A percentile compares a stretch with the other conserved stretches of the same genome.
phyloP scores from a whole-genome alignment of 1,140 invertebrate genomes.

The Zaprionus vittiger region DNA sequence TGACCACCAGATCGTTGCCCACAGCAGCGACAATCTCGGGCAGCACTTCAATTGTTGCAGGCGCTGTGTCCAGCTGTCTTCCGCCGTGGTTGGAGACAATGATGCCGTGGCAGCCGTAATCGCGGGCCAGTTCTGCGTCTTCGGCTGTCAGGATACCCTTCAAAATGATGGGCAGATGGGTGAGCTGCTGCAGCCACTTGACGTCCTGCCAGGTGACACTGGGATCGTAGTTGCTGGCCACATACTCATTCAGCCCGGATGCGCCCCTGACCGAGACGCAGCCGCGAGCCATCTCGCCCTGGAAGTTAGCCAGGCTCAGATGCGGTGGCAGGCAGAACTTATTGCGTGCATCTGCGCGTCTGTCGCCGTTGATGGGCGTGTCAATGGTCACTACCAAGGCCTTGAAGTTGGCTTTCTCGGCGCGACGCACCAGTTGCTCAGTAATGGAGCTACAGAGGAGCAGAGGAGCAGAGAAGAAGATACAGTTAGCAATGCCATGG shows the following conservation, averaged over 20 bases:
- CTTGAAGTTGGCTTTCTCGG: constrained; percentile 92
- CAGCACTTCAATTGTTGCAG: constrained; percentile 94
- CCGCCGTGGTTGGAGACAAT: constrained; percentile 97
- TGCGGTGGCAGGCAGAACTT: constrained; percentile 93
- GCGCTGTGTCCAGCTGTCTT: constrained; percentile 93
- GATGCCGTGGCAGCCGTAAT: constrained; percentile 91
- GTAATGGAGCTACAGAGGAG: constrained; percentile 89
- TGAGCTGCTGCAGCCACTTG: constrained; percentile 92
- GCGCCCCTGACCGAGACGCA: constrained; percentile 85
- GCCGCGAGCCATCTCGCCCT: constrained; percentile 85
- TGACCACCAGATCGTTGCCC: constrained; percentile 90
- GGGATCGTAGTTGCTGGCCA: constrained; percentile 90
- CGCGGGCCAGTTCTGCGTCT: constrained; percentile 91
- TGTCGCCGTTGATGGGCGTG: constrained; percentile 92
- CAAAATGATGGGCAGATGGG: constrained; percentile 92
- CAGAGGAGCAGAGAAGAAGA: neutral
- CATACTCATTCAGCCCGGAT: constrained; percentile 92
- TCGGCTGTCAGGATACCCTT: constrained; percentile 96
- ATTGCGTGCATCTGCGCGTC: constrained; percentile 92
- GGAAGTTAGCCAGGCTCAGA: constrained; percentile 90
- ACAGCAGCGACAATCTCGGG: constrained; percentile 93
- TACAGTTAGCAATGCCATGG: neutral
- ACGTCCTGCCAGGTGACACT: constrained; percentile 93
- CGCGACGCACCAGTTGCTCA: constrained; percentile 89
- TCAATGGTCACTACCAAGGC: constrained; percentile 96